Percentiles rank a stretch among this genome's conserved stretches.
Evolutionary conservation across 1,140 invertebrate species (phyloP).

Genomic region (Heterodera carotae): DNA sequence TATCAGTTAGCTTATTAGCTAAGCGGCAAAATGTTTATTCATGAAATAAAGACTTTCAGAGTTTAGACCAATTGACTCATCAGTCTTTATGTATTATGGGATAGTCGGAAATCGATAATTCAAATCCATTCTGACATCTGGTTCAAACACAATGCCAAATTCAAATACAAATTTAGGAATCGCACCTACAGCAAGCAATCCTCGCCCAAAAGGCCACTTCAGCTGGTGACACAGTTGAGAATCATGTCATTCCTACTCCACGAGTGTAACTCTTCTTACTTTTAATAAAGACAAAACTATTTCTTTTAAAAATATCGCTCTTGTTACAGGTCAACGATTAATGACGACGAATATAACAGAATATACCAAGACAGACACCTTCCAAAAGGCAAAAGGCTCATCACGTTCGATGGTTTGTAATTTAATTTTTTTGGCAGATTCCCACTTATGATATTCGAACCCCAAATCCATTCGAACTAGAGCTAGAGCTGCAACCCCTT

Average conservation of each 20-base stretch:
- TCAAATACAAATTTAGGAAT: slow-evolving; percentile 37
- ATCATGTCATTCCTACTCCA: slow-evolving; percentile 50
- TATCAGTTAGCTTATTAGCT: neutral
- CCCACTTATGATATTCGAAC: no score
- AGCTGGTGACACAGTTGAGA: slow-evolving; percentile 36
- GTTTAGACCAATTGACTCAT: neutral
- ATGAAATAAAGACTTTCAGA: neutral
- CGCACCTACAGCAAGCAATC: slow-evolving; percentile 49
- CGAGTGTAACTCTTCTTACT: slow-evolving; percentile 28
- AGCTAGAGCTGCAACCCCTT: no score
- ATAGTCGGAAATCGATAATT: slow-evolving; percentile 14
- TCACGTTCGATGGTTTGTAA: slow-evolving; percentile 36
- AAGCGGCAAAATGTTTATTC: neutral
- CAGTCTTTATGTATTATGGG: neutral
- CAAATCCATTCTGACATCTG: slow-evolving; percentile 12
- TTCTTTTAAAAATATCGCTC: neutral
- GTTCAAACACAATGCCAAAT: slow-evolving; percentile 31
- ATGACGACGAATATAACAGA: slow-evolving; percentile 38
- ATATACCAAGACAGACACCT: slow-evolving; percentile 23
- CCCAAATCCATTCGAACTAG: no score
- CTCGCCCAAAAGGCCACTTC: slow-evolving; percentile 50
- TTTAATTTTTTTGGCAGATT: neutral
- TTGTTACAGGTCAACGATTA: slow-evolving; percentile 17
- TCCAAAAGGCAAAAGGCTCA: slow-evolving; percentile 33
- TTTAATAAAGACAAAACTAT: slow-evolving; percentile 5